These are phyloP conservation scores for Lophura nycthemera DNA, from an alignment of 2,113 vertebrate species.

Conservation along the genomic window DNA sequence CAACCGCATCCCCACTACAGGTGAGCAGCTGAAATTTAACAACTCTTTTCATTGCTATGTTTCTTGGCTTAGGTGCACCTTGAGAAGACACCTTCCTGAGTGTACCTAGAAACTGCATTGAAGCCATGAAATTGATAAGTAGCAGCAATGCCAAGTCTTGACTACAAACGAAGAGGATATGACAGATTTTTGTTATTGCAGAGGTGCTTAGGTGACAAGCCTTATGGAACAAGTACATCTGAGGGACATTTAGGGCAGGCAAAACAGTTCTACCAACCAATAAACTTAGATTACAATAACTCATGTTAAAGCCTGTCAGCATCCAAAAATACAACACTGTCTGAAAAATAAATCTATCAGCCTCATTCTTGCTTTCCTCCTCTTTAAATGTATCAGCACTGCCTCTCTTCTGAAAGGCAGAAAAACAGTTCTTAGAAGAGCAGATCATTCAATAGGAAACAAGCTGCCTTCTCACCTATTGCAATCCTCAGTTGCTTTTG, in stretches of 20 bases:
- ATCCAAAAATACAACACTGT: constrained; percentile 1
- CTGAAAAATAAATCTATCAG: constrained; percentile 23
- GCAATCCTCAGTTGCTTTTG: neutral
- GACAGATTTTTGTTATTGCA: constrained; percentile 39
- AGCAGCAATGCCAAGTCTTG: constrained; percentile 34
- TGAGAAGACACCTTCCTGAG: constrained; percentile 13
- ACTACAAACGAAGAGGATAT: neutral
- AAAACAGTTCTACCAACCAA: constrained; percentile 34
- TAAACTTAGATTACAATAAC: constrained; percentile 36
- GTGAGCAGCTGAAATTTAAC: neutral
- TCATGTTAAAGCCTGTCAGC: constrained; percentile 36
- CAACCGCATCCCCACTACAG: neutral
- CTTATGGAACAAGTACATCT: constrained; percentile 58
- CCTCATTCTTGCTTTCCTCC: neutral
- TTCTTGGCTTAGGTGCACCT: constrained; percentile 14
- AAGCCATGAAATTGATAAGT: constrained; percentile 40
- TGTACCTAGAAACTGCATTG: constrained; percentile 15
- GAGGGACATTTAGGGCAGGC: constrained; percentile 26
- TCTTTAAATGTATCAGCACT: neutral
- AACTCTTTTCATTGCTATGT: neutral
- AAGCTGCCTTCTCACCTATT: neutral
- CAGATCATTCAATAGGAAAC: neutral
- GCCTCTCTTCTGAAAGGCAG: neutral
- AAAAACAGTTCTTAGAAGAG: neutral
- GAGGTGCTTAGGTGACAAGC: constrained; percentile 42